phyloP scores from a whole-genome alignment of 2,797 vertebrate species.

The Myioborus miniatus region DNA sequence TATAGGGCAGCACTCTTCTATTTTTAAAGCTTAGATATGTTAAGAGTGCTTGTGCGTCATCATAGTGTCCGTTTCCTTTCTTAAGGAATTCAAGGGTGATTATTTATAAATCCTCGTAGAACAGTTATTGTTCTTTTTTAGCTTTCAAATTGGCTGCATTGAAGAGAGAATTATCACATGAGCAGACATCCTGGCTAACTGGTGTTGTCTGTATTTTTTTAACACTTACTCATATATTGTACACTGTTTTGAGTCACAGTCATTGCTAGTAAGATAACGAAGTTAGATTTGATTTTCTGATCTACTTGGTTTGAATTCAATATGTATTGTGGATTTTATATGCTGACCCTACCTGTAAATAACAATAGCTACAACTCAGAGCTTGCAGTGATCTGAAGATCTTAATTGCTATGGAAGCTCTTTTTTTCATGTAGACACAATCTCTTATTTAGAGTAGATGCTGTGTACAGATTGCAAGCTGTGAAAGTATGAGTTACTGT shows the following conservation, averaged over 20 bases:
- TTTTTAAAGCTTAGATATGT: conserved; percentile 79
- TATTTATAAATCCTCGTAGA: conserved; percentile 86
- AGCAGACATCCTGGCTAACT: conserved; percentile 78
- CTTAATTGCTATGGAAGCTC: background rate
- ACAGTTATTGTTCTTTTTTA: conserved; percentile 81
- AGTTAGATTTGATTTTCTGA: background rate
- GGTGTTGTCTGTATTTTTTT: conserved; percentile 44
- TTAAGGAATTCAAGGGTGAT: conserved; percentile 84
- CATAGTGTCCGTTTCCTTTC: conserved; percentile 85
- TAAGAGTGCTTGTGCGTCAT: conserved; percentile 83
- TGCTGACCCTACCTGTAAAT: background rate
- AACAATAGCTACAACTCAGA: background rate
- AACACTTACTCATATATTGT: conserved; percentile 2
- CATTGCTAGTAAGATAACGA: background rate
- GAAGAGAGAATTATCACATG: conserved; percentile 79
- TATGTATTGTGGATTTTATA: background rate
- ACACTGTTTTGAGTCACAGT: background rate
- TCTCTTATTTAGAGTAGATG: background rate
- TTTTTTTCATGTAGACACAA: background rate
- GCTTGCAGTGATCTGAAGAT: background rate
- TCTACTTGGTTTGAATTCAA: background rate
- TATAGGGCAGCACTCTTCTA: conserved; percentile 74
- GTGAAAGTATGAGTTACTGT: background rate
- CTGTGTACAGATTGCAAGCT: background rate
- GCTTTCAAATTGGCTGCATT: conserved; percentile 74